phyloP scores from a whole-genome alignment of 2,797 vertebrate genomes.

The Remorina albescens region DNA sequence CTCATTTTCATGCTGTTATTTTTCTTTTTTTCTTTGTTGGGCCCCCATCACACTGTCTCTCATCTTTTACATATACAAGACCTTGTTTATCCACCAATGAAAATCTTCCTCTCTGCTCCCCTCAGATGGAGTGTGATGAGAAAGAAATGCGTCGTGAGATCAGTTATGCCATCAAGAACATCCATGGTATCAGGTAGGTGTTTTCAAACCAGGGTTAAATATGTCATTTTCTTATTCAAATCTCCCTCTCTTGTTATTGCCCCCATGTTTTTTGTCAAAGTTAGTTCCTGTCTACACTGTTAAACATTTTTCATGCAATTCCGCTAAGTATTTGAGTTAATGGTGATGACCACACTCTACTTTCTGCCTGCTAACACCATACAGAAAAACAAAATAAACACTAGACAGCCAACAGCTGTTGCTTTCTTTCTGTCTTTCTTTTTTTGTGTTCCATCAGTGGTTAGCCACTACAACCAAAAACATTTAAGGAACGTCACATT shows the following conservation, averaged over 20 bases:
- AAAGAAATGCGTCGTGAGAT: constrained; percentile 97
- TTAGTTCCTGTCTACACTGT: background rate
- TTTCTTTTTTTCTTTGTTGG: background rate
- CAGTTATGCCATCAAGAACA: constrained; percentile 98
- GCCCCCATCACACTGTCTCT: background rate
- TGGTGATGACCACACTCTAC: background rate
- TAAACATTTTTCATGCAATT: background rate
- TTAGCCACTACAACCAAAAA: constrained; percentile 43
- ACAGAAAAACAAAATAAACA: constrained; percentile 14
- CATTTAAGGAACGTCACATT: constrained; percentile 45
- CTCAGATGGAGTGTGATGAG: constrained; percentile 97
- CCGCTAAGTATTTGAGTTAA: background rate
- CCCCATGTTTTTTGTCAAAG: background rate
- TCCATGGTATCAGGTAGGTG: constrained; percentile 93
- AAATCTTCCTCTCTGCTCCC: constrained; percentile 12
- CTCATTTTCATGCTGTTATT: background rate
- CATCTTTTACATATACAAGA: background rate
- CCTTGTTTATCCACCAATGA: background rate
- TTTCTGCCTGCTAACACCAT: background rate
- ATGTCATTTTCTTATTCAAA: background rate
- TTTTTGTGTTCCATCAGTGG: constrained; percentile 55
- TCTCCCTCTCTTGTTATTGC: no score
- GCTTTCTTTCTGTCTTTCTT: constrained; percentile 20
- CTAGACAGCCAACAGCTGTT: constrained; percentile 9
- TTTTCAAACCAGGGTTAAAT: background rate